Evolutionary conservation across 2,888 invertebrate species (phyloP), one percentile per base, ranked within the genome.

Genomic region (Cheiracanthium punctorium): DNA sequence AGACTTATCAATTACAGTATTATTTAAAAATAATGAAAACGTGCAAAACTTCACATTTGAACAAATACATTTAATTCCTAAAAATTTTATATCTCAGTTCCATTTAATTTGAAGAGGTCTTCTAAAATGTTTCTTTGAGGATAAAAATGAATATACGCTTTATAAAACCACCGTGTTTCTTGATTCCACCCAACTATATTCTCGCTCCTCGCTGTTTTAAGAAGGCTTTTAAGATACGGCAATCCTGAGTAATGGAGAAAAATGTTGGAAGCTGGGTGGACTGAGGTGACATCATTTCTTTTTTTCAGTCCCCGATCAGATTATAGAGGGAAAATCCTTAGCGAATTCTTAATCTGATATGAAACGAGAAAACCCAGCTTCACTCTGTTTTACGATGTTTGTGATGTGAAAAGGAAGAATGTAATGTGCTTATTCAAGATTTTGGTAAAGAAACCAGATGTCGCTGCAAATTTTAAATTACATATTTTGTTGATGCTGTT

Each of bases 211-310:
- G 17, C 43, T 48, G 17, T 48, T 48, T 48, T 48, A 17, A 48
- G 43, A 48, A 48, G 17, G 43, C 43, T 48, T 48, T 48, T 48
- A 48, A 48, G 43, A 48, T 48, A 48, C 43, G 17, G 10, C 43
- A 17, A 48, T 48, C 43, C 43, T 48, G 43, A 48, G 43, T 48
- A 48, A 48, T 48, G 43, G 43, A 48, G 43, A 48, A 48, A 48
- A 48, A 48, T 10, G 10, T 17, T 10, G 17, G 43, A 17, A 48
- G 17, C 14, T 17, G 14, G 37, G 17, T 48, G 2, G 10, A 48
- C 43, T 48, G 43, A 17, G 43, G 43, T 48, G 43, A 17, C 43
- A 48, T 48, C 17, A 48, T 17, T 48, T 48, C 17, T 10, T 17
- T 48, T 48, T 48, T 48, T 48, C 14, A 48, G 43, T 48, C 14